phyloP scores from a whole-genome alignment of 2,797 vertebrate species.

The Dendrocincla tyrannina region DNA sequence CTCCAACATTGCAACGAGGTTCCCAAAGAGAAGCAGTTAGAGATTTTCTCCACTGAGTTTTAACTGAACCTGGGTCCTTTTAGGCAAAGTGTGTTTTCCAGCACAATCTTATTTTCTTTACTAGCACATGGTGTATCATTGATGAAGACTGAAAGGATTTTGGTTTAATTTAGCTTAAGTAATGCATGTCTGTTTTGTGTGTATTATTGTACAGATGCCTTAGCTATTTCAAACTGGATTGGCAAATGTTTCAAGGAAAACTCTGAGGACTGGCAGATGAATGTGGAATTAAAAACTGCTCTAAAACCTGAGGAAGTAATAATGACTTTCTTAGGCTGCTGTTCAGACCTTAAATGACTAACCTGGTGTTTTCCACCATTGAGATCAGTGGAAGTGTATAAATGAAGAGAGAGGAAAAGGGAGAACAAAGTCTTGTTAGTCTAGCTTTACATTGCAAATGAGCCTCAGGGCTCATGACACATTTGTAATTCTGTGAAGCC shows the following conservation, averaged over 20 bases:
- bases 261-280: neutral
- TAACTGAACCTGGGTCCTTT: neutral
- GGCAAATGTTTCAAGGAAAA: neutral
- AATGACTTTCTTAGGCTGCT: neutral
- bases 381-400: neutral
- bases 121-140: neutral
- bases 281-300: neutral
- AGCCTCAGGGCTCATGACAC: neutral
- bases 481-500: neutral
- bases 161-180: neutral
- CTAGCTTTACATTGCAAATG: neutral
- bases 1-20: constrained; percentile 47
- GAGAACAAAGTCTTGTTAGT: neutral
- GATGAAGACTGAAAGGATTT: neutral
- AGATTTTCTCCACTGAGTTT: constrained; percentile 40
- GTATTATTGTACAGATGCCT: neutral
- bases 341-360: neutral
- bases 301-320: neutral
- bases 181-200: neutral
- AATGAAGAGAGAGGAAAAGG: neutral
- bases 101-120: neutral
- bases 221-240: neutral
- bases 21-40: constrained; percentile 10
- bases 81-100: constrained; percentile 20
- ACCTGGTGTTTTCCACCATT: neutral